phyloP scores from a whole-genome alignment of 2,888 invertebrate genomes.

The Drosophila yooni region DNA sequence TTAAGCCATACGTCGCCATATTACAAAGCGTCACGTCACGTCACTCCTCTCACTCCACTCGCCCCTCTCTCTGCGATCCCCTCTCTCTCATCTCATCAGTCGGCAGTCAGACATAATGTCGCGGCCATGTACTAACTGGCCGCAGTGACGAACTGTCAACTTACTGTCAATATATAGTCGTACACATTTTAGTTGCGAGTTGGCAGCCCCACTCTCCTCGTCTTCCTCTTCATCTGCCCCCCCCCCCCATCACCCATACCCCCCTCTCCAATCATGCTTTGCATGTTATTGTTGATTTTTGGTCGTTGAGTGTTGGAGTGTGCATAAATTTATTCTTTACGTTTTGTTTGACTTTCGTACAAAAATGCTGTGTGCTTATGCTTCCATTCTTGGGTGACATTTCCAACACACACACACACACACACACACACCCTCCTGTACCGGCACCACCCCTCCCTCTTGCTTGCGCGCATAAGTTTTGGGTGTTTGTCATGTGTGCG shows the following conservation, averaged over 20 bases:
- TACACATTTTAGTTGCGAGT: conserved; percentile 36
- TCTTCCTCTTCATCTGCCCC: not conserved
- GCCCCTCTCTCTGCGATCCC: not conserved
- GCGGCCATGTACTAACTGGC: conserved; percentile 62
- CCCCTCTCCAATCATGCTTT: not conserved
- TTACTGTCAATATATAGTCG: conserved; percentile 71
- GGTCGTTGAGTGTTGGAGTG: conserved; percentile 62
- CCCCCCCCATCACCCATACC: not conserved
- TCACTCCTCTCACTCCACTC: conserved; percentile 11
- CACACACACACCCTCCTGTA: not conserved
- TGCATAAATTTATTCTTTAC: conserved; percentile 75
- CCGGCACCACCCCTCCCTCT: not conserved
- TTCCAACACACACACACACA: not conserved
- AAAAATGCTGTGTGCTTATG: conserved; percentile 38
- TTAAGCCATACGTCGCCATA: conserved; percentile 78
- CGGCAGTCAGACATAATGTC: conserved; percentile 61
- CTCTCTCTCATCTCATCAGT: conserved; percentile 21
- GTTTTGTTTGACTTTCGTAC: conserved; percentile 72
- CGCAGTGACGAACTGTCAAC: conserved; percentile 74
- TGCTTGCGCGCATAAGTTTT: conserved; percentile 27
- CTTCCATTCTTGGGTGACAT: conserved; percentile 31
- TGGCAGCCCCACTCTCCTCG: conserved; percentile 16
- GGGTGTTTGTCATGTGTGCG: conserved; percentile 38
- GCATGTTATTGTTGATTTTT: conserved; percentile 63
- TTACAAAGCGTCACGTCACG: conserved; percentile 58